A percentile compares a stretch with the other conserved stretches of the same genome.
Conservation (phyloP, 2,888 invertebrate species). For the Sinohyriopsis cumingii region DNA sequence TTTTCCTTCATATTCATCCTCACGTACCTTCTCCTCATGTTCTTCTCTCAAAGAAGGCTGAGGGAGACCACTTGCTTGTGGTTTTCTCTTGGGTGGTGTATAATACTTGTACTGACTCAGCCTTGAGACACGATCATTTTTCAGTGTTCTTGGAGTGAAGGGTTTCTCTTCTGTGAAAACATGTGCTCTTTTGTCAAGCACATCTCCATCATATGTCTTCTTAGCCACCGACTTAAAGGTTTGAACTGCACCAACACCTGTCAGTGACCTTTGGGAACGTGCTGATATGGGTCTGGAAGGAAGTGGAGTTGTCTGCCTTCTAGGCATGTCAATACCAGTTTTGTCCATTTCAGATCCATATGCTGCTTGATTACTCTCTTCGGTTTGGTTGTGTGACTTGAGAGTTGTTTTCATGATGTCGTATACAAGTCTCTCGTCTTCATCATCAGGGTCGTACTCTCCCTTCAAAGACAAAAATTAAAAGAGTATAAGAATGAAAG, state of each 20-base stretch:
- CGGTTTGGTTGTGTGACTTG: conserved; percentile 20
- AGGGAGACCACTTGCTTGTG: conserved; percentile 11
- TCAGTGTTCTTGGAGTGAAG: conserved; percentile 68
- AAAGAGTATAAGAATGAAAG: not conserved
- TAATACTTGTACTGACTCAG: conserved; percentile 67
- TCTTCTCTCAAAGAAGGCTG: conserved; percentile 11
- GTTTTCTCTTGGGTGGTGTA: conserved; percentile 48
- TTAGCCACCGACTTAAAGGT: conserved; percentile 21
- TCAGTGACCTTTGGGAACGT: conserved; percentile 43
- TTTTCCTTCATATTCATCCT: conserved; percentile 12
- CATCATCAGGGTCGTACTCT: conserved; percentile 56
- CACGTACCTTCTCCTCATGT: conserved; percentile 9
- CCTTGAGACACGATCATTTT: conserved; percentile 61
- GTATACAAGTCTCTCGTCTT: conserved; percentile 54
- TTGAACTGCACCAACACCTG: conserved; percentile 29
- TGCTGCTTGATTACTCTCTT: conserved; percentile 9
- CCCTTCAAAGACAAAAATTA: conserved; percentile 25
- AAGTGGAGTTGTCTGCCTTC: conserved; percentile 10
- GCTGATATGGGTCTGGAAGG: conserved; percentile 41
- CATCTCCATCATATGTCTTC: conserved; percentile 60
- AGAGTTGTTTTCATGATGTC: conserved; percentile 61
- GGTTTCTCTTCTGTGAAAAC: conserved; percentile 67
- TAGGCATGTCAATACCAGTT: conserved; percentile 3
- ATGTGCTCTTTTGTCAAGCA: conserved; percentile 62
- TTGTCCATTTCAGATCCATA: conserved; percentile 8